phyloP scores from a whole-genome alignment of 2,113 vertebrate species.

The Mirza zaza region DNA sequence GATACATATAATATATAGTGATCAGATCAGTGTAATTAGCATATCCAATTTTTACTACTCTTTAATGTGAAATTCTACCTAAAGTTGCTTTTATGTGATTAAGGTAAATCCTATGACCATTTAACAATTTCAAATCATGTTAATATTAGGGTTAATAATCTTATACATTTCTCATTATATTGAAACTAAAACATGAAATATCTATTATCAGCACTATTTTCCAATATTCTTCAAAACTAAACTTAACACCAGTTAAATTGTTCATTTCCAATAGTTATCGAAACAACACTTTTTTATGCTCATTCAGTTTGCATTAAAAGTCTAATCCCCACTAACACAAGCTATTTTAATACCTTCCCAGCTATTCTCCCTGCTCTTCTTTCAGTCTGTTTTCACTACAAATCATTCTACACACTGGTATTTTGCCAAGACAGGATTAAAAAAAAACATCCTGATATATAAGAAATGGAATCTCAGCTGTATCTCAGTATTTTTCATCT shows the following conservation, averaged over 20 bases:
- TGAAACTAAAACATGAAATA: background rate
- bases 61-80: background rate
- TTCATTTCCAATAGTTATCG: background rate
- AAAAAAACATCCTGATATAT: background rate
- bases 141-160: constrained; percentile 23
- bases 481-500: background rate
- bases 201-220: background rate
- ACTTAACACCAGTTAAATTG: background rate
- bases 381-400: background rate
- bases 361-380: background rate
- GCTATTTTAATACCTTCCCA: background rate
- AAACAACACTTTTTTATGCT: background rate
- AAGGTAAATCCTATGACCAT: background rate
- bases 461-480: background rate
- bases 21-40: background rate
- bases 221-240: background rate
- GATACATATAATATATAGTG: background rate
- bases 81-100: background rate
- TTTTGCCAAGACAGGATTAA: background rate
- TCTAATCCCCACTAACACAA: background rate
- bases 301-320: background rate
- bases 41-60: background rate
- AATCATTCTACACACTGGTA: background rate
- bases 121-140: background rate
- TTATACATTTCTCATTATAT: background rate